Evolutionary conservation across 2,113 vertebrate species (phyloP).

Genomic region (Chaetura pelagica): DNA sequence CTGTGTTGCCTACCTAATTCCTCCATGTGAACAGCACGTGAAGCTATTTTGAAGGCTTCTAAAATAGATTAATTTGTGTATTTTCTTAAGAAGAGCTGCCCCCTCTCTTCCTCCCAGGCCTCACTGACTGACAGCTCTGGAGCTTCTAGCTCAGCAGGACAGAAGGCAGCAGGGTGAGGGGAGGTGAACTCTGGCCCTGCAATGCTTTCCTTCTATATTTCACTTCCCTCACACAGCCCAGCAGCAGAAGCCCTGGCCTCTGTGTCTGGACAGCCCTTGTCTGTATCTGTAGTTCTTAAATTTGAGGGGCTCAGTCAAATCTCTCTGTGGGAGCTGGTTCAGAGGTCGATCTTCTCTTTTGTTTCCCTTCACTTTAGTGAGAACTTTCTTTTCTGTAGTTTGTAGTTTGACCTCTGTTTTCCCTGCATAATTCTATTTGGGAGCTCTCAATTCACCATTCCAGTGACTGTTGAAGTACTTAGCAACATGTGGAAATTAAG

Average conservation of each 20-base stretch:
- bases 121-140: not conserved
- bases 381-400: not conserved
- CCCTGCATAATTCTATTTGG: not conserved
- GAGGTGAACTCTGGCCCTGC: not conserved
- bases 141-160: not conserved
- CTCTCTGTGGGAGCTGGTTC: not conserved
- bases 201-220: not conserved
- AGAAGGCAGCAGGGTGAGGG: not conserved
- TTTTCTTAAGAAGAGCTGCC: not conserved
- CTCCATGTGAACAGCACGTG: rapidly evolving
- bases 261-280: not conserved
- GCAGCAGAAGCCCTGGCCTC: not conserved
- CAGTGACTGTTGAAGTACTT: conserved; percentile 19
- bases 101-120: not conserved
- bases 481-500: conserved; percentile 40
- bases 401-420: not conserved
- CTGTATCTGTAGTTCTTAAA: not conserved
- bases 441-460: not conserved
- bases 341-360: not conserved
- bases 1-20: not conserved
- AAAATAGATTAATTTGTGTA: not conserved
- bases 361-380: not conserved
- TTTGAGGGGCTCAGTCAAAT: not conserved
- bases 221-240: not conserved
- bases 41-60: not conserved